These are phyloP conservation scores for Nemoura dubitans DNA, from an alignment of 2,888 invertebrate genomes.

Conservation along the genomic window DNA sequence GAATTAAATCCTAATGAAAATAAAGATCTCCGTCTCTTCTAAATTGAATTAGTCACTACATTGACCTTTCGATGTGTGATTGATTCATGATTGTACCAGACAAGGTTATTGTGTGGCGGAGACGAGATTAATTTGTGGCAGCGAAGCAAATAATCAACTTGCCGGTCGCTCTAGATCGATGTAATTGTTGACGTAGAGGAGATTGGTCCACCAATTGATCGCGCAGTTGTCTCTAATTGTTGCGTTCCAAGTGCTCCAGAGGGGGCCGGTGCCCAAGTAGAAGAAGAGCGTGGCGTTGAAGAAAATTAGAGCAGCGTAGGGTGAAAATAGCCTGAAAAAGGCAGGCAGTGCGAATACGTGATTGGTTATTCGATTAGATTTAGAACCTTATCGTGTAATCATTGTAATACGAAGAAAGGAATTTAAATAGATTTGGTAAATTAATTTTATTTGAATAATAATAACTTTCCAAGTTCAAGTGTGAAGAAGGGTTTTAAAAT, in stretches of 20 bases:
- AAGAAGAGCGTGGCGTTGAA: conserved; percentile 54
- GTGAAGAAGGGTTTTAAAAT: neutral
- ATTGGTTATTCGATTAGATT: no score
- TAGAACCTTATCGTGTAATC: no score
- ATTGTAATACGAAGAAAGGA: neutral
- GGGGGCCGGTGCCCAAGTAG: conserved; percentile 55
- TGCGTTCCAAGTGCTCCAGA: conserved; percentile 57
- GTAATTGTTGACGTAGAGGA: conserved; percentile 57
- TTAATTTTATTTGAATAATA: neutral
- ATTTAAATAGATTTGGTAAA: neutral
- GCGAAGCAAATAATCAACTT: conserved; percentile 39
- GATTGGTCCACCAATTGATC: conserved; percentile 60
- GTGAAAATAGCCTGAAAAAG: conserved; percentile 54
- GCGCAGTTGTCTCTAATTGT: conserved; percentile 65
- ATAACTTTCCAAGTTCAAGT: conserved; percentile 1
- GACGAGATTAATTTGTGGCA: no score
- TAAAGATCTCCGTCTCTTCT: no score
- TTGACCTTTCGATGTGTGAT: no score
- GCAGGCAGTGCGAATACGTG: no score
- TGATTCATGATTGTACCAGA: no score
- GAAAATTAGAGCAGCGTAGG: conserved; percentile 54
- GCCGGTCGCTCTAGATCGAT: conserved; percentile 60
- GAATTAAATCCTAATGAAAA: no score
- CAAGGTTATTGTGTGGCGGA: no score
- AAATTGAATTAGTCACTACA: no score